Evolutionary conservation across 2,888 invertebrate genomes (phyloP), one percentile per base, ranked within the genome.

Genomic region (Lochmaea crataegi): DNA sequence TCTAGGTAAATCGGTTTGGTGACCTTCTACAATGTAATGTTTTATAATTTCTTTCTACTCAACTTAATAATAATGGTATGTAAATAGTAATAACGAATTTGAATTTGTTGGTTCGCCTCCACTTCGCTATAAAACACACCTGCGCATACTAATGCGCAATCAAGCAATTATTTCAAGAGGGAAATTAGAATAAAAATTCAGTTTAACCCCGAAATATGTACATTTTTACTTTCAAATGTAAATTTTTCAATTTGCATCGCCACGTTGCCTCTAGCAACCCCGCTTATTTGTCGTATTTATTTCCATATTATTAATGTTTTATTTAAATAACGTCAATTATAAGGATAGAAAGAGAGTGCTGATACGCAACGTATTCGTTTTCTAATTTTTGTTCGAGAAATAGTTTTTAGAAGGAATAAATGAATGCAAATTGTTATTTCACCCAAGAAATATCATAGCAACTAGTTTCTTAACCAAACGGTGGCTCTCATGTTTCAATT

Each of bases 211-310:
- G 69, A 68, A 69, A 65, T 74, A 74, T 74, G 71, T 71, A 74
- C 74, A 68, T 74, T 74, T 74, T 71, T 71, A 68, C 71, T 74
- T 74, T 68, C 71, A 60, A 63, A 74, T 74, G 74, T 74, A 71
- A 74, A 74, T 74, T 74, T 63, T 68, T 60, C 65, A 70, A 75
- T 75, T 75, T 72, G 64, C 75, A 73, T 73, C 71, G 71, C 71
- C 71, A 60, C 57, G 68, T 68, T 68, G 69, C 69, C 69, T 63
- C 70, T 65, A 45, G 60, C 70, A 56, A 64, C 64, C 42, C 70
- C 70, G 70, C 70, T 70, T 70, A 74, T 71, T 68, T 61, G 63
- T 71, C 71, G 71, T 67, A 74, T 74, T 68, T 60, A 61, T 74
- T 74, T 71, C 71, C 74, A 74, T 74, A 68, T 56, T 61, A 71